Conservation (phyloP, 2,797 vertebrate genomes). For the Oreonectes daqikongensis region DNA sequence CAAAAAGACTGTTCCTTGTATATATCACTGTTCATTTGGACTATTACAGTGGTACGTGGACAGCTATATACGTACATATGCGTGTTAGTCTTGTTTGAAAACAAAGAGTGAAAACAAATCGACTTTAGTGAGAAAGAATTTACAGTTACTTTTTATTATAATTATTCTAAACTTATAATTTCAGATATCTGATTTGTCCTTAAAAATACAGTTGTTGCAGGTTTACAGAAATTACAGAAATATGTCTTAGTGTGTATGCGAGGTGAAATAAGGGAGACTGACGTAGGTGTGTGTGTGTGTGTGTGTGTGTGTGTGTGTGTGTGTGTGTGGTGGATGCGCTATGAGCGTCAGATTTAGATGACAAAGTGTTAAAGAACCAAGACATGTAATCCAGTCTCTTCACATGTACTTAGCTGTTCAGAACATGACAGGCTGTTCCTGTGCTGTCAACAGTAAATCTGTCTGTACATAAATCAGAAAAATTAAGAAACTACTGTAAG, state of each 20-base stretch:
- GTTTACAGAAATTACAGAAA: no score
- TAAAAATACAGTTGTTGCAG: no score
- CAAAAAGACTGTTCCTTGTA: conserved; percentile 12
- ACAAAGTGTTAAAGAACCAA: conserved; percentile 63
- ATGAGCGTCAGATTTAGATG: conserved; percentile 61
- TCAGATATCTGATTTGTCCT: neutral
- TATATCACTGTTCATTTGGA: conserved; percentile 19
- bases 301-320: conserved; percentile 24
- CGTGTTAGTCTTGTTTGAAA: neutral
- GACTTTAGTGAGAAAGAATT: neutral
- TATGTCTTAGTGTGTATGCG: no score
- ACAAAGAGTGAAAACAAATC: neutral
- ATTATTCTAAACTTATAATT: neutral
- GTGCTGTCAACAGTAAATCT: conserved; percentile 66
- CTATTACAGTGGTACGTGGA: neutral
- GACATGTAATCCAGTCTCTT: conserved; percentile 65
- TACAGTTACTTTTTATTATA: neutral
- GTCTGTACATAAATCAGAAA: conserved; percentile 58
- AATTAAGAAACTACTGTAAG: neutral
- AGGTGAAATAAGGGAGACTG: no score
- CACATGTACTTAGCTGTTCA: conserved; percentile 67
- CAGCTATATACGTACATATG: no score
- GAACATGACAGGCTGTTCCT: conserved; percentile 57
- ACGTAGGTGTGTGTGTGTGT: no score
- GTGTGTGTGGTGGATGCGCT: conserved; percentile 21